Evolutionary conservation across 2,888 invertebrate species (phyloP), one percentile per base, ranked within the genome.

Genomic region (Ormyrus pomaceus): DNA sequence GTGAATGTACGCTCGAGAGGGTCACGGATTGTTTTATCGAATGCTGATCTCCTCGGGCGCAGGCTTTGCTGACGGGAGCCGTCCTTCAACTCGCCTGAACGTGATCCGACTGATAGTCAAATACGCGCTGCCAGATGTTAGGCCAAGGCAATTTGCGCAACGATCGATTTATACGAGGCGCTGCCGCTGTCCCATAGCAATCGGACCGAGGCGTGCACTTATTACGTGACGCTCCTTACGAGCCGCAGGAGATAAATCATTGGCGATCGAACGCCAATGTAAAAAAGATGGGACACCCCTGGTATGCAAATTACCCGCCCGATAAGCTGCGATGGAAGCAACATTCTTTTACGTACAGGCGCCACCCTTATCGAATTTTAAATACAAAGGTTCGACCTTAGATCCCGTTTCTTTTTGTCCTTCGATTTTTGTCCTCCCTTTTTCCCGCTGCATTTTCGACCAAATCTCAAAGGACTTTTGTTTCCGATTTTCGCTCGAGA

Each of bases 71-170:
- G 64, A 78, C 65, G 71, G 55, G 62, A 75, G 69, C 64, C 76
- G 82, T 84, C 84, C 83, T 83, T 85, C 84, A 74, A 70, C 80
- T 82, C 72, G 80, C 76, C 51, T 61, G 84, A 83, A 87, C 84
- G 86, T 83, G 88, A 88, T 87, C 83, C 77, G 85, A 82, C 86
- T 83, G 85, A 88, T 86, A 86, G 85, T 85, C 84, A 85, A 86
- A 86, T 84, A 19, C 64, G 62, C 58, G 68, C 56, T 82, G 82
- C 84, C 85, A 85, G 85, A 86, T 84, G 85, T 85, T 82, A 82
- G 83, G 82, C 82, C 83, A 81, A 82, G 84, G 85, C 84, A 86
- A 86, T 86, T 86, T 86, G 85, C 83, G 83, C 82, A 83, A 83
- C 84, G 85, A 86, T 86, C 85, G 85, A 86, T 86, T 85, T 83